Evolutionary conservation across 2,797 vertebrate genomes (phyloP).

Genomic region (Coranthus polyacanthus): DNA sequence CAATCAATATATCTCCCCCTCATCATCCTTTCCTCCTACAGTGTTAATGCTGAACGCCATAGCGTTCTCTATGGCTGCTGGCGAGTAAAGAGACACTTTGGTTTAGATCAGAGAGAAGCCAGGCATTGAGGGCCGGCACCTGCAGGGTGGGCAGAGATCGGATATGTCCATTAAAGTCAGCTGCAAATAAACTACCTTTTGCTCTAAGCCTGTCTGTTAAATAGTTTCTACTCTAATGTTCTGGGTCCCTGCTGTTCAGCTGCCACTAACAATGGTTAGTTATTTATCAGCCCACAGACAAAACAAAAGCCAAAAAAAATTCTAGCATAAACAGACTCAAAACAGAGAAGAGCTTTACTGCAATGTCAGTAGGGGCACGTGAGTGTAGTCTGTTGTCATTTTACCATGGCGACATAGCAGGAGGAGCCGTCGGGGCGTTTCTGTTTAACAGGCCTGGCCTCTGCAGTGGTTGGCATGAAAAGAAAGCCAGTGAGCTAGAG

Average conservation of each 20-base stretch:
- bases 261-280: constrained; percentile 15
- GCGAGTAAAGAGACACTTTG: constrained; percentile 70
- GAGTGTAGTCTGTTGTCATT: constrained; percentile 63
- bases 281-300: constrained; percentile 20
- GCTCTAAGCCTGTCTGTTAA: constrained; percentile 7
- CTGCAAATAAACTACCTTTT: constrained; percentile 33
- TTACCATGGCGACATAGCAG: constrained; percentile 57
- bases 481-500: constrained; percentile 77
- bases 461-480: constrained; percentile 81
- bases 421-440: constrained; percentile 54
- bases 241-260: constrained; percentile 10
- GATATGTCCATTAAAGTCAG: constrained; percentile 11
- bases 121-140: constrained; percentile 25
- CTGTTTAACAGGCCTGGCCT: constrained; percentile 80
- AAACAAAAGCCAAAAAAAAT: constrained; percentile 19
- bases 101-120: constrained; percentile 48
- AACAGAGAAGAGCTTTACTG: constrained; percentile 42
- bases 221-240: constrained; percentile 16
- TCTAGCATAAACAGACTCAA: constrained; percentile 29
- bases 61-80: constrained; percentile 61
- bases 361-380: constrained; percentile 25
- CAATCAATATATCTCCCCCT: constrained; percentile 74
- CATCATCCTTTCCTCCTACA: constrained; percentile 40
- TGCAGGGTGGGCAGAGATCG: constrained; percentile 42
- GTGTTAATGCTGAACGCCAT: constrained; percentile 72